Conservation (phyloP, 2,888 invertebrate genomes). For the Melipona bicolor region DNA sequence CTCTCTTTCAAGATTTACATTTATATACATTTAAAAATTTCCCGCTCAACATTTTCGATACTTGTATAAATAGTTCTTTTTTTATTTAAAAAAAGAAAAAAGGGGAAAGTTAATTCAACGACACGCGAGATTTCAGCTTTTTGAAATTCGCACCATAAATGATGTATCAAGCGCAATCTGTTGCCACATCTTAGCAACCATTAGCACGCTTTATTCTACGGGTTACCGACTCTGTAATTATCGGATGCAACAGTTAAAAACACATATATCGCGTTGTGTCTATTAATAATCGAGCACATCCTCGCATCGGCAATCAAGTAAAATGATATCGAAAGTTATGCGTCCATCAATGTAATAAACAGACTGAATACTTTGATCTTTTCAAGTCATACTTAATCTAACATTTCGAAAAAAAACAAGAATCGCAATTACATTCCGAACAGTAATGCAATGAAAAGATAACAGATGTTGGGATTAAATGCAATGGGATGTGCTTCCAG, state of each 20-base stretch:
- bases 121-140: neutral
- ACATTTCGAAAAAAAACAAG: neutral
- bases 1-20: neutral
- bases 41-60: neutral
- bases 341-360: neutral
- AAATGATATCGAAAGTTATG: neutral
- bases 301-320: neutral
- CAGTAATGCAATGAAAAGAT: neutral
- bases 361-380: neutral
- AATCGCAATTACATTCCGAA: neutral
- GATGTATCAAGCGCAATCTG: conserved; percentile 48
- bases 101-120: neutral
- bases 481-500: neutral
- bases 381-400: neutral
- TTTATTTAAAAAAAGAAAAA: neutral
- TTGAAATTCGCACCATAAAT: neutral
- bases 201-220: neutral
- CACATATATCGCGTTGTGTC: neutral
- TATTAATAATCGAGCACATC: neutral
- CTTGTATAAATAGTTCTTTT: neutral
- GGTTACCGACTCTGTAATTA: conserved; percentile 34
- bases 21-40: neutral
- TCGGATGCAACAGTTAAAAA: conserved; percentile 30
- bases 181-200: conserved; percentile 32
- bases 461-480: neutral